These are phyloP conservation scores for Urocynchramus pylzowi DNA, from an alignment of 2,113 vertebrate genomes.

Conservation along the genomic window DNA sequence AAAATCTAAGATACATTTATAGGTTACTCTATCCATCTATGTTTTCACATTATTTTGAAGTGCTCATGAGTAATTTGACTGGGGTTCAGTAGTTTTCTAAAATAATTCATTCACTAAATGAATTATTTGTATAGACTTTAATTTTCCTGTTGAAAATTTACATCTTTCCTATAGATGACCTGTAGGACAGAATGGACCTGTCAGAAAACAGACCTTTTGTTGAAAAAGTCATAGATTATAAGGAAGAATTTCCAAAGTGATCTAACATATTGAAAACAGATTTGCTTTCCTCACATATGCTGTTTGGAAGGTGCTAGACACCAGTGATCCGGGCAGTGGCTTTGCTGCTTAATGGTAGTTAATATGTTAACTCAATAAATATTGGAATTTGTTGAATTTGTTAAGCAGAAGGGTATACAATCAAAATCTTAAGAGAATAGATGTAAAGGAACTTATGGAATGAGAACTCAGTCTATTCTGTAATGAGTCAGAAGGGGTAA, in stretches of 20 bases:
- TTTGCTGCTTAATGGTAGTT: not conserved
- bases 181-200: not conserved
- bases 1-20: not conserved
- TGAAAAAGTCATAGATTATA: not conserved
- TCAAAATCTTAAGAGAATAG: not conserved
- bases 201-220: not conserved
- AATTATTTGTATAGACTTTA: not conserved
- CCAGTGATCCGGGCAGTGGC: not conserved
- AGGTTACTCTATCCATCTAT: not conserved
- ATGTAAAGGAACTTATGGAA: not conserved
- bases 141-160: not conserved
- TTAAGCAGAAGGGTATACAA: not conserved
- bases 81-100: not conserved
- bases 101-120: not conserved
- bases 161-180: not conserved
- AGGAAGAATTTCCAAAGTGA: not conserved
- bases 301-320: not conserved
- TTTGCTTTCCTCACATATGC: not conserved
- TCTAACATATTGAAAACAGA: not conserved
- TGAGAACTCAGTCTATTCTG: not conserved
- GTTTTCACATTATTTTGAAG: constrained; percentile 1
- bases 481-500: not conserved
- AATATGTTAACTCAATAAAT: not conserved
- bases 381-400: not conserved
- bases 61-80: not conserved